phyloP scores from a whole-genome alignment of 2,113 vertebrate species.

The Leptobrachium leishanense region DNA sequence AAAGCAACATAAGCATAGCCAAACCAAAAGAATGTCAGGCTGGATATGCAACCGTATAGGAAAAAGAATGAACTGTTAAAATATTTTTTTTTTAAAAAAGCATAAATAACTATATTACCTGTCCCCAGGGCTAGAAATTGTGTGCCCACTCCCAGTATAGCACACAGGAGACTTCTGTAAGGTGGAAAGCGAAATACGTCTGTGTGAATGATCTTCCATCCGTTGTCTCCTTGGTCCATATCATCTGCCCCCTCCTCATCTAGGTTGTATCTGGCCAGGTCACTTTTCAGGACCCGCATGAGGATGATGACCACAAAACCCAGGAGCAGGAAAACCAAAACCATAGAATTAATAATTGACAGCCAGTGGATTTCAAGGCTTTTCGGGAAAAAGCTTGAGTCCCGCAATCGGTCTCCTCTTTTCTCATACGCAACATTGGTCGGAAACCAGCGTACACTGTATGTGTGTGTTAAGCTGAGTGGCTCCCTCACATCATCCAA shows the following conservation, averaged over 20 bases:
- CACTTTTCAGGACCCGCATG: slow-evolving; percentile 88
- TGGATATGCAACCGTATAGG: neutral
- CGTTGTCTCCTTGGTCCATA: slow-evolving; percentile 88
- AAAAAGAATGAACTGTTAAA: neutral
- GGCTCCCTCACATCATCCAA: slow-evolving; percentile 75
- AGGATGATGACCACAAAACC: slow-evolving; percentile 93
- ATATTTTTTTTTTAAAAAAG: neutral
- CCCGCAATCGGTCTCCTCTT: slow-evolving; percentile 76
- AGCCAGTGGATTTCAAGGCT: slow-evolving; percentile 93
- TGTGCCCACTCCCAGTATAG: slow-evolving; percentile 83
- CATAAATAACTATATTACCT: slow-evolving; percentile 58
- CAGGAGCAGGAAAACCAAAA: slow-evolving; percentile 86
- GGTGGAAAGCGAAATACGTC: slow-evolving; percentile 90
- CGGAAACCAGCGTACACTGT: slow-evolving; percentile 86
- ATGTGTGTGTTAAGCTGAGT: slow-evolving; percentile 76
- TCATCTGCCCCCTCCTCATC: slow-evolving; percentile 84
- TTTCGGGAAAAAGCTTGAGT: slow-evolving; percentile 85
- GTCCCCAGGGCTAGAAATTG: slow-evolving; percentile 89
- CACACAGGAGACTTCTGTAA: slow-evolving; percentile 82
- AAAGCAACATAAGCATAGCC: neutral
- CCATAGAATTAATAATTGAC: slow-evolving; percentile 91
- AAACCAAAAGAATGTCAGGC: neutral
- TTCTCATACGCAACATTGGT: slow-evolving; percentile 67
- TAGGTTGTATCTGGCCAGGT: slow-evolving; percentile 88
- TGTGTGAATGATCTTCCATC: slow-evolving; percentile 93